phyloP scores from a whole-genome alignment of 2,797 vertebrate species.

The Xiphorhynchus erythropygius region DNA sequence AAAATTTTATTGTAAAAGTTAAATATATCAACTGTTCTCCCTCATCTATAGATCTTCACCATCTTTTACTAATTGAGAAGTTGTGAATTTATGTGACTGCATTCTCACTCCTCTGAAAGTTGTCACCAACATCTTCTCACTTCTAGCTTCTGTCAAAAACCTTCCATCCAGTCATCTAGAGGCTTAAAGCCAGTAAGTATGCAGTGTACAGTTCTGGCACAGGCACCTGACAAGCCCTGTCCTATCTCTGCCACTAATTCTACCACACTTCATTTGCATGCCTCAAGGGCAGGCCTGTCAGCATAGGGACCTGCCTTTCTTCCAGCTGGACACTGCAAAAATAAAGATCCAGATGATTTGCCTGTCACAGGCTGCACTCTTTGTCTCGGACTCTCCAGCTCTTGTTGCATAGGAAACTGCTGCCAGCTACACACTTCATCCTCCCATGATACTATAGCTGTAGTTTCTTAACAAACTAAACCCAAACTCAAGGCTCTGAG shows the following conservation, averaged over 20 bases:
- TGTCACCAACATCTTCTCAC: background rate
- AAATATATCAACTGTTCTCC: background rate
- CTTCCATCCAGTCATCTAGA: background rate
- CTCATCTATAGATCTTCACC: background rate
- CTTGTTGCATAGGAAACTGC: background rate
- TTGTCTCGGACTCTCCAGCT: background rate
- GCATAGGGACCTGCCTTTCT: background rate
- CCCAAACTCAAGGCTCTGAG: background rate
- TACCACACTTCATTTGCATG: background rate
- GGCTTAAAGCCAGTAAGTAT: background rate
- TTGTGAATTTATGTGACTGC: background rate
- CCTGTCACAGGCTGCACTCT: background rate
- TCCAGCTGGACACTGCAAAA: background rate
- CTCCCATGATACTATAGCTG: background rate
- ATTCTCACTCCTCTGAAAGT: background rate
- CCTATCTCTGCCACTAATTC: background rate
- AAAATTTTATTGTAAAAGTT: background rate
- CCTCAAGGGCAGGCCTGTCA: background rate
- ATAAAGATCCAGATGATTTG: accelerated
- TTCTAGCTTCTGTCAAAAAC: background rate
- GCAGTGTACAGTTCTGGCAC: background rate
- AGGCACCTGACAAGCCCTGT: background rate
- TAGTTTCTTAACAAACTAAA: background rate
- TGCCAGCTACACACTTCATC: background rate
- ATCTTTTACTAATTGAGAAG: background rate